Evolutionary conservation across 1,140 invertebrate species (phyloP), one percentile per base, ranked within the genome.

Genomic region (Coelopa frigida): DNA sequence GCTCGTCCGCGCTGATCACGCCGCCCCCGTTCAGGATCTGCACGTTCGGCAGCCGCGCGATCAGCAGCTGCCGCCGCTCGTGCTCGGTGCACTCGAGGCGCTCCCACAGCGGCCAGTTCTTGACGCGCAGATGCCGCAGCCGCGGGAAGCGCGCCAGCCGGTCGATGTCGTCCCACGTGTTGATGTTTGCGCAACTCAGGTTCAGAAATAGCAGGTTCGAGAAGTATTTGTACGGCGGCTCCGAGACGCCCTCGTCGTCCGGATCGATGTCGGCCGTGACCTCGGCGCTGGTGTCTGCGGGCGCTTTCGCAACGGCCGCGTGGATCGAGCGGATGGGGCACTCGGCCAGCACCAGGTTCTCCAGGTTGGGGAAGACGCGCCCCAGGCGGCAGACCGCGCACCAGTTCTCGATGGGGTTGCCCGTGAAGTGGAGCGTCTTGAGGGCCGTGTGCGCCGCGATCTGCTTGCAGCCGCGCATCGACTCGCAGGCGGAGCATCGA

Each of bases 131-230:
- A 71, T 88, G 88, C 52, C 79, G 80, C n/a, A 95, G 71, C 12
- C 78, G 75, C 0, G 87, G 87, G 71, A 93, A 92, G 48, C 79
- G 78, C 15, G 85, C 81, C 27, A 96, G 74, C 52, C 81, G 75
- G 55, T 93, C 88, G 39, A 95, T 82, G 57, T 94, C 89, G 55
- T 87, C 81, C 91, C 92, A 94, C 10, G 83, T 82, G 11, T 80
- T 76, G 21, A 96, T 66, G 18, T 83, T 73, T 1, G 87, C 89
- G 42, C 87, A 87, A 61, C 88, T 91, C 14, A 95, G 73, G 66
- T 92, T 93, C 8, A 95, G 73, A 15, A 67, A 85, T 81, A 59
- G 81, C 76, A 29, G 93, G 73, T 62, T 61, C 51, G 58, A 57
- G 44, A 81, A 79, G 4, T 78, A 69, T 48, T 70, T 68, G 52